Percentiles rank a stretch among this genome's conserved stretches.
These are phyloP conservation scores for Dioctria rufipes DNA, from an alignment of 2,888 invertebrate species.

Conservation along the genomic window DNA sequence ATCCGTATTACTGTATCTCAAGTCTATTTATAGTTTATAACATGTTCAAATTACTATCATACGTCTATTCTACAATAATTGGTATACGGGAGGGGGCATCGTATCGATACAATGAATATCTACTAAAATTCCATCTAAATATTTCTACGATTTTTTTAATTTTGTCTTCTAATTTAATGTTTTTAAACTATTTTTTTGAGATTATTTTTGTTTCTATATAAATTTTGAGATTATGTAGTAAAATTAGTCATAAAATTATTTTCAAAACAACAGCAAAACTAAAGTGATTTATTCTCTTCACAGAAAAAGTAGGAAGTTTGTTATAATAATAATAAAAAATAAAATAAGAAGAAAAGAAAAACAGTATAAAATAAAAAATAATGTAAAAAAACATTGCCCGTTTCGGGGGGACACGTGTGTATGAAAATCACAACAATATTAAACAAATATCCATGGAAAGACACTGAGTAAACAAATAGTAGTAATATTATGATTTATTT, in stretches of 20 bases:
- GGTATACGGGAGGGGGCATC: slow-evolving; percentile 7
- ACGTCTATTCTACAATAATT: slow-evolving; percentile 24
- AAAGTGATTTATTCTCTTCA: slow-evolving; percentile 53
- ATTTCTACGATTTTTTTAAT: background rate
- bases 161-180: background rate
- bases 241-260: slow-evolving; percentile 16
- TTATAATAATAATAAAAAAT: slow-evolving; percentile 29
- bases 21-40: slow-evolving; percentile 28
- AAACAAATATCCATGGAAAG: slow-evolving; percentile 51
- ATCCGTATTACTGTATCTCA: slow-evolving; percentile 4
- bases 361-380: slow-evolving; percentile 18
- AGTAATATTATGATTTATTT: slow-evolving; percentile 38
- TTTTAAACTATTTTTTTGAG: background rate
- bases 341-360: slow-evolving; percentile 27
- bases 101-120: slow-evolving; percentile 30
- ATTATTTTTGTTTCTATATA: background rate
- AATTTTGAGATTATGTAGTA: background rate
- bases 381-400: background rate
- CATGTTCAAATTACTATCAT: background rate
- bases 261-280: slow-evolving; percentile 34
- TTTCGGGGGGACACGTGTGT: background rate
- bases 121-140: background rate
- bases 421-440: slow-evolving; percentile 47
- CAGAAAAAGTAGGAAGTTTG: slow-evolving; percentile 2
- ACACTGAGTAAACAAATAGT: slow-evolving; percentile 46